Conservation (phyloP, 1,140 invertebrate species). For the Chlorops oryzae region DNA sequence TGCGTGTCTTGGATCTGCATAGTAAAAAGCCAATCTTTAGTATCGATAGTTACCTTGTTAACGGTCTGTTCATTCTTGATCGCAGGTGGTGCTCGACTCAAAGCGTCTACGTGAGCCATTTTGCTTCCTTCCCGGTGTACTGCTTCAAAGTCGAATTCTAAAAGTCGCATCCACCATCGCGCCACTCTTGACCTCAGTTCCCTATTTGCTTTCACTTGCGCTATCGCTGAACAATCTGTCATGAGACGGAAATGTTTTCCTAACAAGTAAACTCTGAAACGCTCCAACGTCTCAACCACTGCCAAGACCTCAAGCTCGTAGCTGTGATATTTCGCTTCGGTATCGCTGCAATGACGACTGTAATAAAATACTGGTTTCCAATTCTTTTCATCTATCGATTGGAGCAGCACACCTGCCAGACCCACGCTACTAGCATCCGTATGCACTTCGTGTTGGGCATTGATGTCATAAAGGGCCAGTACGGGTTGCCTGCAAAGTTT, state of each 20-base stretch:
- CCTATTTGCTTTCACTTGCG: slow-evolving; percentile 39
- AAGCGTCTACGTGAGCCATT: slow-evolving; percentile 20
- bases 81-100: slow-evolving; percentile 12
- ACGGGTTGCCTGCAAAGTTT: no score
- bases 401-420: no score
- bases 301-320: slow-evolving; percentile 45
- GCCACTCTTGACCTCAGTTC: slow-evolving; percentile 31
- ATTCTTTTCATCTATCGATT: no score
- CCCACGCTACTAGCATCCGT: no score
- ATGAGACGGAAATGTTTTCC: slow-evolving; percentile 40
- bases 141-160: slow-evolving; percentile 14
- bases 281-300: slow-evolving; percentile 26
- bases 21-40: slow-evolving; percentile 6
- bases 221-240: slow-evolving; percentile 44
- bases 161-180: slow-evolving; percentile 19
- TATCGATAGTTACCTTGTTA: no score
- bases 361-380: no score
- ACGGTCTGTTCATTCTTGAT: background rate
- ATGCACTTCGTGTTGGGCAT: no score
- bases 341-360: no score
- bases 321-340: slow-evolving; percentile 41
- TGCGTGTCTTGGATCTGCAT: slow-evolving; percentile 2
- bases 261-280: slow-evolving; percentile 38
- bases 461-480: no score
- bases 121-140: slow-evolving; percentile 7